Evolutionary conservation across 2,113 vertebrate species (phyloP).

Genomic region (Misgurnus anguillicaudatus): DNA sequence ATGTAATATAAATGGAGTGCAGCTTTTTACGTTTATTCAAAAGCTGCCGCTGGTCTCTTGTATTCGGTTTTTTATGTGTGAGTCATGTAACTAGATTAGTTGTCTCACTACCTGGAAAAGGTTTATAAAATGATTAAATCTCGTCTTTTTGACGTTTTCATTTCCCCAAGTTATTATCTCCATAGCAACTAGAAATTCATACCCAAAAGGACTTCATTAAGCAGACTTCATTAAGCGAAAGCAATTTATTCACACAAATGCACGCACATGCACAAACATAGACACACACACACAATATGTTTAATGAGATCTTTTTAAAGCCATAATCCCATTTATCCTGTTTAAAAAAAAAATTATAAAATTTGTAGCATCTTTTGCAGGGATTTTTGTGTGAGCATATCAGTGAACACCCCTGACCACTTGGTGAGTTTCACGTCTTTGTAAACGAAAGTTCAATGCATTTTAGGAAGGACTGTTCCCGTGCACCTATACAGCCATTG

Average conservation of each 20-base stretch:
- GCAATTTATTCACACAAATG: not conserved
- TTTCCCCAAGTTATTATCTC: conserved; percentile 10
- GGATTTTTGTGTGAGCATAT: no score
- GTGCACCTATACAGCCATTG: no score
- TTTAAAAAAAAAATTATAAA: no score
- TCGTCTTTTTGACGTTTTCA: not conserved
- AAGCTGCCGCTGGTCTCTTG: not conserved
- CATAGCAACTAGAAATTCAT: conserved; percentile 12
- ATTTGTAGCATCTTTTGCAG: no score
- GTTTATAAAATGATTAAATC: not conserved
- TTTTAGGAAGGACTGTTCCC: no score
- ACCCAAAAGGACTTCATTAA: not conserved
- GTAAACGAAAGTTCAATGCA: no score
- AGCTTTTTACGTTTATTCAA: not conserved
- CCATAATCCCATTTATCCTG: no score
- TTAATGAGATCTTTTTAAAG: no score
- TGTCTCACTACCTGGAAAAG: not conserved
- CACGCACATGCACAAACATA: not conserved
- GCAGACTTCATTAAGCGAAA: not conserved
- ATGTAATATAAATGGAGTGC: no score
- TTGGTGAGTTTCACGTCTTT: no score
- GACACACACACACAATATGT: no score
- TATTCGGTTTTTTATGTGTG: not conserved
- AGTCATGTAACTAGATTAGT: not conserved
- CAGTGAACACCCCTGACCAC: no score